Evolutionary conservation across 2,113 vertebrate species (phyloP).

Genomic region (Thamnaconus septentrionalis): DNA sequence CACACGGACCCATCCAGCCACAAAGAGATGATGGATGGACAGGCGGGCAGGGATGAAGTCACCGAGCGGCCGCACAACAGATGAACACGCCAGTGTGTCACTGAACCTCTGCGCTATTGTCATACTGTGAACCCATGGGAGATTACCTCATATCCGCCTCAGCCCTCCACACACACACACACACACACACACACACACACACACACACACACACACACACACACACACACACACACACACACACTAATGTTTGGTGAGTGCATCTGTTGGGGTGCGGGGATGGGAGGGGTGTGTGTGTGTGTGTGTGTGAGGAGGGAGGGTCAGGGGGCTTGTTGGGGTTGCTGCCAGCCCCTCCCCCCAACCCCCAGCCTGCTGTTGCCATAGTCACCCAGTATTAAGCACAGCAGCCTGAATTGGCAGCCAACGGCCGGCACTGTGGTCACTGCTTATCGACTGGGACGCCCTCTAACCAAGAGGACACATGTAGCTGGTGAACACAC

Average conservation of each 20-base stretch:
- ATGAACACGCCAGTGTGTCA: conserved; percentile 42
- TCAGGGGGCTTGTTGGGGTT: background rate
- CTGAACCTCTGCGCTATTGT: conserved; percentile 56
- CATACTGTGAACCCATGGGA: conserved; percentile 64
- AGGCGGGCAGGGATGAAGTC: conserved; percentile 67
- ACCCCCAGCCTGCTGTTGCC: conserved; percentile 43
- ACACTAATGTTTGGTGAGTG: conserved; percentile 26
- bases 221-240: conserved; percentile 22
- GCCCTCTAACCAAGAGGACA: conserved; percentile 42
- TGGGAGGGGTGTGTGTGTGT: no score
- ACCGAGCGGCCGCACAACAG: conserved; percentile 58
- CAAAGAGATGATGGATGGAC: conserved; percentile 64
- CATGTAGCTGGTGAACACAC: conserved; percentile 12
- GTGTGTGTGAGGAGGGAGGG: background rate
- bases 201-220: conserved; percentile 31
- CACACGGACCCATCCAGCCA: conserved; percentile 40
- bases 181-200: conserved; percentile 8
- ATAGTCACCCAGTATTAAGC: conserved; percentile 35
- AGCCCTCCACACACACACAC: conserved; percentile 19
- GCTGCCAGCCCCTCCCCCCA: background rate
- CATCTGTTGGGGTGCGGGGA: background rate
- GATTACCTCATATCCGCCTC: conserved; percentile 72
- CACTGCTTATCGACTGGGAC: conserved; percentile 43
- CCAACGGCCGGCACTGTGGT: conserved; percentile 24
- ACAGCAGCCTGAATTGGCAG: conserved; percentile 18